Conservation (phyloP, 2,113 vertebrate genomes). For the Aptenodytes patagonicus region DNA sequence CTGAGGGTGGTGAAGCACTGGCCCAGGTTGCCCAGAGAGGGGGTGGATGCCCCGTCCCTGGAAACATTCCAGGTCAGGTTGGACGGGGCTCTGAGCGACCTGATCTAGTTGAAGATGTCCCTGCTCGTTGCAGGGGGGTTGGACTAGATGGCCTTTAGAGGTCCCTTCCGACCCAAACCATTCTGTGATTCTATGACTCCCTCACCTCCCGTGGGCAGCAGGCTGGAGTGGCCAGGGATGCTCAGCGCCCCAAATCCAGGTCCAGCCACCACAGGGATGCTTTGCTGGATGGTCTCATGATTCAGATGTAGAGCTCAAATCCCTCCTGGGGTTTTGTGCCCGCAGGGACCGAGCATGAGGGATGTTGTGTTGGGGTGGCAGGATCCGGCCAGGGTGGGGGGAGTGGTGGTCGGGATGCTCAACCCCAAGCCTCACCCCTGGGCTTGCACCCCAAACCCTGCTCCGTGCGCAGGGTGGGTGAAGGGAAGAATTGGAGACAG, state of each 20-base stretch:
- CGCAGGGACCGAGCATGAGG: accelerated
- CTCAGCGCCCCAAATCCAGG: not conserved
- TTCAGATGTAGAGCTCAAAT: not conserved
- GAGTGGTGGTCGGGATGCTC: not conserved
- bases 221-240: not conserved
- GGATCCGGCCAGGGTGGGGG: not conserved
- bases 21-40: not conserved
- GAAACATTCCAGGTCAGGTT: too few species aligned
- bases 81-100: too few species aligned
- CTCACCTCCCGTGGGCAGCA: not conserved
- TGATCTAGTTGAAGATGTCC: too few species aligned
- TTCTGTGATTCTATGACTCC: not conserved
- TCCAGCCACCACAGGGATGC: not conserved
- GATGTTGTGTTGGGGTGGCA: not conserved
- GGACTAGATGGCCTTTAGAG: too few species aligned
- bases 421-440: not conserved
- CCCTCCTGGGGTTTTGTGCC: not conserved
- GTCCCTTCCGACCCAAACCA: not conserved
- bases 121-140: too few species aligned
- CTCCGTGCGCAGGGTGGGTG: not conserved
- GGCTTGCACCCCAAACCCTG: not conserved
- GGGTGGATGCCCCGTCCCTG: too few species aligned
- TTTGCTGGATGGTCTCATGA: not conserved
- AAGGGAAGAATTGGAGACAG: not conserved
- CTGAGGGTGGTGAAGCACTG: not conserved